phyloP scores from a whole-genome alignment of 2,888 invertebrate genomes.

The Stenchaetothrips biformis region DNA sequence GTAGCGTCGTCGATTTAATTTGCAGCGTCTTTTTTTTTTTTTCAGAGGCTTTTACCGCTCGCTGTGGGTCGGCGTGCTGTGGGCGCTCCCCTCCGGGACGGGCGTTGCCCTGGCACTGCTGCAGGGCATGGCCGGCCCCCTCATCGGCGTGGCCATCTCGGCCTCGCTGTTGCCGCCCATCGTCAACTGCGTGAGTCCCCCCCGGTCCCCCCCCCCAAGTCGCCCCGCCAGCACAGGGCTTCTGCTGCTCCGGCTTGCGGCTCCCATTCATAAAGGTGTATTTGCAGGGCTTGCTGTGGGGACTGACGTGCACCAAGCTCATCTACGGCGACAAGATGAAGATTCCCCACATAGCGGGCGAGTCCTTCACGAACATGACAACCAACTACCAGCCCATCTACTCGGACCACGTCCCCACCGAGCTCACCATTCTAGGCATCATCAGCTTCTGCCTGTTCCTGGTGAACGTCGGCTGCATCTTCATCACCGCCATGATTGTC shows the following conservation, averaged over 20 bases:
- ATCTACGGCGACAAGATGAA: constrained; percentile 59
- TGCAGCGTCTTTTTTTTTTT: constrained; percentile 20
- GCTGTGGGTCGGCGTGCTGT: constrained; percentile 69
- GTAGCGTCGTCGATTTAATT: too few species aligned
- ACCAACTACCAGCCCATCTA: constrained; percentile 63
- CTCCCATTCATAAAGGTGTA: neutral
- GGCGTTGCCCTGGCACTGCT: constrained; percentile 81
- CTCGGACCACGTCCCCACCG: constrained; percentile 67
- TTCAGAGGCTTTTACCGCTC: constrained; percentile 64
- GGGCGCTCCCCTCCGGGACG: constrained; percentile 69
- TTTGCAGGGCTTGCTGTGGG: constrained; percentile 65
- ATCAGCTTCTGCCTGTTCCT: constrained; percentile 74
- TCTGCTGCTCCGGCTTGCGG: neutral
- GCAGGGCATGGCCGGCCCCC: constrained; percentile 76
- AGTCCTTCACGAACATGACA: constrained; percentile 55
- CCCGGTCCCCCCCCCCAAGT: too few species aligned
- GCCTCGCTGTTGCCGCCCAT: constrained; percentile 80
- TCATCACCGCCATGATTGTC: constrained; percentile 71
- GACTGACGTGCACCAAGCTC: constrained; percentile 65
- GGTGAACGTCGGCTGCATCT: constrained; percentile 78
- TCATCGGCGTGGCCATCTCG: constrained; percentile 86
- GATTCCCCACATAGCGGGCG: constrained; percentile 66
- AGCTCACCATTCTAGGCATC: constrained; percentile 71
- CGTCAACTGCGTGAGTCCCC: constrained; percentile 69
- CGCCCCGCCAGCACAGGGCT: neutral